Conservation (phyloP, 2,113 vertebrate genomes). For the Brachionichthys hirsutus region DNA sequence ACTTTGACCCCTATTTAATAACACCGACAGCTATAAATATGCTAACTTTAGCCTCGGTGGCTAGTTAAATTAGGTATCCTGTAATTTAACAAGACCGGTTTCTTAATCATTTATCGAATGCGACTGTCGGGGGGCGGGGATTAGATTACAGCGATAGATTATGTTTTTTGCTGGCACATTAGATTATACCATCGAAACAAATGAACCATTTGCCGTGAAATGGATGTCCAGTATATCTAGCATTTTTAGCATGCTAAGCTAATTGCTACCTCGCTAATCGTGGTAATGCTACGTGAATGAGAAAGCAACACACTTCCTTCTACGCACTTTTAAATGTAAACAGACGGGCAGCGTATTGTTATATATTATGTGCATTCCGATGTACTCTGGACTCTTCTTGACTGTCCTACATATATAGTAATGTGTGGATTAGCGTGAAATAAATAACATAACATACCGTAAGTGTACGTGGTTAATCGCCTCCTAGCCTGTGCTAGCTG, state of each 20-base stretch:
- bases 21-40: no score
- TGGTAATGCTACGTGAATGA: constrained; percentile 59
- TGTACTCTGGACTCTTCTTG: accelerated
- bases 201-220: constrained; percentile 22
- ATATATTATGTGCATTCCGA: background rate
- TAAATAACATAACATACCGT: constrained; percentile 33
- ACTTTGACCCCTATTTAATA: no score
- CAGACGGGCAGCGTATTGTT: constrained; percentile 17
- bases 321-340: constrained; percentile 78
- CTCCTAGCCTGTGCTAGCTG: constrained; percentile 56
- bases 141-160: no score
- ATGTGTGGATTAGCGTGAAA: background rate
- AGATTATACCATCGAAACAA: accelerated
- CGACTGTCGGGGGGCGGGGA: no score
- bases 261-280: constrained; percentile 60
- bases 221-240: constrained; percentile 17
- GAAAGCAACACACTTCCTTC: constrained; percentile 69
- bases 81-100: no score
- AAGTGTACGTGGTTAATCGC: constrained; percentile 51
- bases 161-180: background rate
- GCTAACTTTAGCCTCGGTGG: no score
- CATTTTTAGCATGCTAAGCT: constrained; percentile 53
- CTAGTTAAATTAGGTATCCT: no score
- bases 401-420: background rate
- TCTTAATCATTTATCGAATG: no score